Conservation (phyloP, 2,888 invertebrate genomes). For the Gymnocheta viridis region DNA sequence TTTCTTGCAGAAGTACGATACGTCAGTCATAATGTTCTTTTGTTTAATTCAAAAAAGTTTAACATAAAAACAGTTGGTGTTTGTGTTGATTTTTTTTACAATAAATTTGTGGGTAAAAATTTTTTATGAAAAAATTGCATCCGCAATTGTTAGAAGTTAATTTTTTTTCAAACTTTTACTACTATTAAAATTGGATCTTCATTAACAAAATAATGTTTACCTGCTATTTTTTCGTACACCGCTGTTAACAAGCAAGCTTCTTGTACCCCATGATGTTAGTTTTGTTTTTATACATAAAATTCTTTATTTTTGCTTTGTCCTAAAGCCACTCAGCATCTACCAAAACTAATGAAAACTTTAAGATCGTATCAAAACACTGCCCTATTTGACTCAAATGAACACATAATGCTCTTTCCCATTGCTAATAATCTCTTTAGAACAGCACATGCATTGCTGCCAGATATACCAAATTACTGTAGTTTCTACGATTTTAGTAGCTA, state of each 20-base stretch:
- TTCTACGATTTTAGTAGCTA: not conserved
- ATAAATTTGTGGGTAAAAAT: too few relatives aligned
- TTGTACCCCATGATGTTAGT: not conserved
- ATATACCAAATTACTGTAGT: not conserved
- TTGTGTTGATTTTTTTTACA: too few relatives aligned
- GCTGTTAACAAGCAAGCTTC: not conserved
- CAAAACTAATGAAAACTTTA: not conserved
- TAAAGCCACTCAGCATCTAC: not conserved
- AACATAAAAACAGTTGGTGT: too few relatives aligned
- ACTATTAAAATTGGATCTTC: too few relatives aligned
- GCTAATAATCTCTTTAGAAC: not conserved
- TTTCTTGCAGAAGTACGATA: too few relatives aligned
- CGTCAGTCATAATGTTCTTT: too few relatives aligned
- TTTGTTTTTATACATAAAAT: constrained; percentile 1
- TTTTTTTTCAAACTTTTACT: too few relatives aligned
- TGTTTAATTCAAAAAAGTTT: too few relatives aligned
- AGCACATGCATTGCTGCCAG: not conserved
- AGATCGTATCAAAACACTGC: not conserved
- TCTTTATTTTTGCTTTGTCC: not conserved
- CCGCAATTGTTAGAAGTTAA: too few relatives aligned
- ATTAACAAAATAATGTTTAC: too few relatives aligned
- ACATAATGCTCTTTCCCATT: not conserved
- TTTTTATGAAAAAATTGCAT: too few relatives aligned
- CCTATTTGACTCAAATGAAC: not conserved
- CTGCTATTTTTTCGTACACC: not conserved